phyloP scores from a whole-genome alignment of 2,797 vertebrate genomes.

The Simalia tracyae region DNA sequence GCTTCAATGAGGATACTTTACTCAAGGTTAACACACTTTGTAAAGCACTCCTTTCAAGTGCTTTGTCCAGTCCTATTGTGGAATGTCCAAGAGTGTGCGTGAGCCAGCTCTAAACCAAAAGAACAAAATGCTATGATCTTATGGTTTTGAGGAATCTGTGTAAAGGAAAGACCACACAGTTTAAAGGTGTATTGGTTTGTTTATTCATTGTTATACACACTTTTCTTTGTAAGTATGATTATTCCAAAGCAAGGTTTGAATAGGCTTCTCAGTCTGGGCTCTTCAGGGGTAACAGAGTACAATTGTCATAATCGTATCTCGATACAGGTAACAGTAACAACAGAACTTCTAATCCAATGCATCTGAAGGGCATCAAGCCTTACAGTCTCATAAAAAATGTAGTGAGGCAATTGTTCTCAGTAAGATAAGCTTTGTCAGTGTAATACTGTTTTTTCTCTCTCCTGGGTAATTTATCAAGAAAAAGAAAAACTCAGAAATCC shows the following conservation, averaged over 20 bases:
- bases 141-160: background rate
- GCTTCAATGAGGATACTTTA: too few species aligned
- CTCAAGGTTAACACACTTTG: too few species aligned
- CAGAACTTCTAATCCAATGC: background rate
- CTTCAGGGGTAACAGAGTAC: background rate
- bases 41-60: background rate
- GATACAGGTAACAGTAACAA: background rate
- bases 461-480: background rate
- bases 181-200: too few species aligned
- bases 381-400: constrained; percentile 6
- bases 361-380: background rate
- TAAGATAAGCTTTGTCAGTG: background rate
- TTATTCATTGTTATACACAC: too few species aligned
- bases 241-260: too few species aligned
- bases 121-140: background rate
- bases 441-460: background rate
- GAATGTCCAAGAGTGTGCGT: background rate
- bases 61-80: background rate
- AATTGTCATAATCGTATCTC: background rate
- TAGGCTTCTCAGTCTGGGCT: too few species aligned
- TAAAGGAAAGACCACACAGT: background rate
- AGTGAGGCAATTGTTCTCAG: constrained; percentile 27
- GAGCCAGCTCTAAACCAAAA: background rate
- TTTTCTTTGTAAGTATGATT: too few species aligned
- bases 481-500: background rate